phyloP scores from a whole-genome alignment of 2,797 vertebrate genomes.

The Lepus oiostolus region DNA sequence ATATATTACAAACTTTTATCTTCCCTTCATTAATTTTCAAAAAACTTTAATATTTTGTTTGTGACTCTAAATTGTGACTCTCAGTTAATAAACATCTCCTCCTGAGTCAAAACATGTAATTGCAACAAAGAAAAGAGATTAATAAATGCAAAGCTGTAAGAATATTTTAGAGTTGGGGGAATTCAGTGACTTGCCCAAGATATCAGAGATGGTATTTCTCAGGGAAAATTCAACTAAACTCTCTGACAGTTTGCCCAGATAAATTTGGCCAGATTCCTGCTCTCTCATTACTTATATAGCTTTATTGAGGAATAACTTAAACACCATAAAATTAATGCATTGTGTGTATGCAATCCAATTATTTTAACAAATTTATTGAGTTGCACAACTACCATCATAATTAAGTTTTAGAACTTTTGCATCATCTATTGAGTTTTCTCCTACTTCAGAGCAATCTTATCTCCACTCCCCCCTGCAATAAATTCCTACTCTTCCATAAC shows the following conservation, averaged over 20 bases:
- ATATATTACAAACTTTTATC: neutral
- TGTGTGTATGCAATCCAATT: neutral
- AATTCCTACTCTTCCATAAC: neutral
- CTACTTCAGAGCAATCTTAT: neutral
- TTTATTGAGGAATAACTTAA: neutral
- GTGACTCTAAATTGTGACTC: neutral
- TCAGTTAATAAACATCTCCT: neutral
- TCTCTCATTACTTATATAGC: neutral
- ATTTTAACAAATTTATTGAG: neutral
- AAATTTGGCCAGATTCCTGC: neutral
- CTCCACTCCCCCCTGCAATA: neutral
- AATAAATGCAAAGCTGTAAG: neutral
- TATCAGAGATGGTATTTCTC: neutral
- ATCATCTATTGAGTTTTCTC: neutral
- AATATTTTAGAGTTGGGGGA: neutral
- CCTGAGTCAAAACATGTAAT: neutral
- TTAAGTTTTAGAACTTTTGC: neutral
- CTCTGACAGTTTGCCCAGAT: neutral
- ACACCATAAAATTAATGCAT: neutral
- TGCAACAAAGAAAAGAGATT: neutral
- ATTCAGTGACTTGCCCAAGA: neutral
- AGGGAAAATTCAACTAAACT: neutral
- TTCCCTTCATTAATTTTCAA: slow-evolving; percentile 9
- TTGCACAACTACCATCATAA: neutral
- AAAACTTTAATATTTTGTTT: neutral